Percentiles rank a stretch among this genome's conserved stretches.
Conservation (phyloP, 2,888 invertebrate species). For the Dryocosmus kuriphilus region DNA sequence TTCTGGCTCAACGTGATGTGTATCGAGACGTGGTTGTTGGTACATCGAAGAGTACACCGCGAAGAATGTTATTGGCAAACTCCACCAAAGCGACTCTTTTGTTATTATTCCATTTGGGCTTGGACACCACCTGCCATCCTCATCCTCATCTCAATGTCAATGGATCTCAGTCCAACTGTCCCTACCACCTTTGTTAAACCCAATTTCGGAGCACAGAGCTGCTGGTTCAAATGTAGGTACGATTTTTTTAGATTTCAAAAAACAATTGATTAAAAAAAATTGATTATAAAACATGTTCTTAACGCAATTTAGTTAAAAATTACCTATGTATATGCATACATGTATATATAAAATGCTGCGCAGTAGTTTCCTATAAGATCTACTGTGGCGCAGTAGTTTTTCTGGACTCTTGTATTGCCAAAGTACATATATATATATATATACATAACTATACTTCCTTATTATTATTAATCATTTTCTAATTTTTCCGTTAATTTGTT, state of each 20-base stretch:
- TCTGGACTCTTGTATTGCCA: too few relatives aligned
- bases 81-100: conserved; percentile 72
- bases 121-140: conserved; percentile 80
- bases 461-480: too few relatives aligned
- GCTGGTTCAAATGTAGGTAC: conserved; percentile 83
- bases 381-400: too few relatives aligned
- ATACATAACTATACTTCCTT: too few relatives aligned
- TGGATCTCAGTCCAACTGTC: conserved; percentile 82
- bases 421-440: too few relatives aligned
- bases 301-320: too few relatives aligned
- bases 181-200: conserved; percentile 82
- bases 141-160: conserved; percentile 80
- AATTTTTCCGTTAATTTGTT: too few relatives aligned
- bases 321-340: too few relatives aligned
- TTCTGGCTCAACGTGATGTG: conserved; percentile 86
- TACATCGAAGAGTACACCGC: conserved; percentile 68
- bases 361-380: too few relatives aligned
- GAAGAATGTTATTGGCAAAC: conserved; percentile 10
- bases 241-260: conserved; percentile 11
- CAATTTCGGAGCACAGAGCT: conserved; percentile 80
- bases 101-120: conserved; percentile 82
- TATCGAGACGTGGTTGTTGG: conserved; percentile 82
- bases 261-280: too few relatives aligned
- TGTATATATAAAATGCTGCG: too few relatives aligned
- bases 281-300: background rate